Percentiles rank a stretch among this genome's conserved stretches.
phyloP scores from a whole-genome alignment of 2,113 vertebrate species.

The Jacana jacana region DNA sequence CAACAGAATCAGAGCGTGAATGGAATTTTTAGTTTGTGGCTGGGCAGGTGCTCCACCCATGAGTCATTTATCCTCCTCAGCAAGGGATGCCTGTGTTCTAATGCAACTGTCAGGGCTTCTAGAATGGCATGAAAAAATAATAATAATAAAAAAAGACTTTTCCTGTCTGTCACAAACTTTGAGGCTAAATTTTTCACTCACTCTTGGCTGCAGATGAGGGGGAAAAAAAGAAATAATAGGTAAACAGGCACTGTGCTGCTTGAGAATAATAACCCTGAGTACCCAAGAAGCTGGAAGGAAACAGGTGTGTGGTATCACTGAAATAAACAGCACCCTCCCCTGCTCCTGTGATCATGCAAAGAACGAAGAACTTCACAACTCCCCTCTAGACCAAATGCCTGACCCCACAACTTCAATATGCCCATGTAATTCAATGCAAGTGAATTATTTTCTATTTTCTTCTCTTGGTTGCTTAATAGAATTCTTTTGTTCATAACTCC shows the following conservation, averaged over 20 bases:
- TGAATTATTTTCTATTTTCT: neutral
- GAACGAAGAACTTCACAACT: neutral
- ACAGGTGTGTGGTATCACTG: neutral
- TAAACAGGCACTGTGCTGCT: neutral
- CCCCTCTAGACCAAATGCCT: neutral
- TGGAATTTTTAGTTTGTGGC: constrained; percentile 67
- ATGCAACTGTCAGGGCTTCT: neutral
- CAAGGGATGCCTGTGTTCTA: neutral
- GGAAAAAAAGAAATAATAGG: neutral
- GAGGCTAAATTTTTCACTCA: neutral
- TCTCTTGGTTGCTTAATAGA: neutral
- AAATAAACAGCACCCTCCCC: neutral
- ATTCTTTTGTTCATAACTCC: neutral
- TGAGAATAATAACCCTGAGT: neutral
- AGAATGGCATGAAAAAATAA: neutral
- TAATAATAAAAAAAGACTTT: neutral
- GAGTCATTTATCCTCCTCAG: constrained; percentile 39
- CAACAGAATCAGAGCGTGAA: constrained; percentile 62
- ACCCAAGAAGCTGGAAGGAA: neutral
- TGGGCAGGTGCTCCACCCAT: constrained; percentile 61
- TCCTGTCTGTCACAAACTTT: constrained; percentile 4
- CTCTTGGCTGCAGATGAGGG: neutral
- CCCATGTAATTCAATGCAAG: neutral
- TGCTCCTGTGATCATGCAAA: neutral
- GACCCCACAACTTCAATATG: neutral